Evolutionary conservation across 2,797 vertebrate species (phyloP).

Genomic region (Pseudopleuronectes americanus): DNA sequence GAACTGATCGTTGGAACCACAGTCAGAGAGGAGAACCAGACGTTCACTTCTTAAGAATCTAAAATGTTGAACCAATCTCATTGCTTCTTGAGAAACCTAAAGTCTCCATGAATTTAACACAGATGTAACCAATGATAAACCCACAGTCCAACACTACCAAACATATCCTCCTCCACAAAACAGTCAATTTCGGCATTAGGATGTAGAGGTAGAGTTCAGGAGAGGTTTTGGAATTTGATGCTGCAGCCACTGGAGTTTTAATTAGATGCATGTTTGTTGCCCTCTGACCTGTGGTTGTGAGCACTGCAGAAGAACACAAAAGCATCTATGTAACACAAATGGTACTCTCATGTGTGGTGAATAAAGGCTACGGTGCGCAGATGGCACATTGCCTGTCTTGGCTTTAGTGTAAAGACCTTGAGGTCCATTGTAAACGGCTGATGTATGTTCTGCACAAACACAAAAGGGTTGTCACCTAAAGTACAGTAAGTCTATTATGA

Average conservation of each 20-base stretch:
- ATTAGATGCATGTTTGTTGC: not conserved
- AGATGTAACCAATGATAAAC: too few species aligned
- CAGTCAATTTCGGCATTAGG: not conserved
- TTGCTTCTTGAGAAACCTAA: too few species aligned
- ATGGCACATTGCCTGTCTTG: not conserved
- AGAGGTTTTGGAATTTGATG: not conserved
- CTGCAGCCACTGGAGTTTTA: not conserved
- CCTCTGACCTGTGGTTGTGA: constrained; percentile 1
- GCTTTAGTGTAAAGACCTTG: constrained; percentile 13
- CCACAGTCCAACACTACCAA: too few species aligned
- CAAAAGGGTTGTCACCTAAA: not conserved
- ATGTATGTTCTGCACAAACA: not conserved
- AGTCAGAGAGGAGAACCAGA: too few species aligned
- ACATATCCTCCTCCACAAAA: too few species aligned
- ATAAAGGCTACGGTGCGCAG: constrained; percentile 4
- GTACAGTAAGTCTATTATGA: not conserved
- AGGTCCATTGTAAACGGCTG: not conserved
- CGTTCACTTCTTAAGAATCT: too few species aligned
- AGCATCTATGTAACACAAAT: not conserved
- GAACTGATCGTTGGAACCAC: not conserved
- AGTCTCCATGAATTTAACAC: too few species aligned
- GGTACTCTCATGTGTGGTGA: not conserved
- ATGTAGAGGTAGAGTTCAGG: not conserved
- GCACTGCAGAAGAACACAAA: constrained; percentile 4
- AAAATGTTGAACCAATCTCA: too few species aligned